phyloP scores from a whole-genome alignment of 2,113 vertebrate genomes.

The Deroptyus accipitrinus region DNA sequence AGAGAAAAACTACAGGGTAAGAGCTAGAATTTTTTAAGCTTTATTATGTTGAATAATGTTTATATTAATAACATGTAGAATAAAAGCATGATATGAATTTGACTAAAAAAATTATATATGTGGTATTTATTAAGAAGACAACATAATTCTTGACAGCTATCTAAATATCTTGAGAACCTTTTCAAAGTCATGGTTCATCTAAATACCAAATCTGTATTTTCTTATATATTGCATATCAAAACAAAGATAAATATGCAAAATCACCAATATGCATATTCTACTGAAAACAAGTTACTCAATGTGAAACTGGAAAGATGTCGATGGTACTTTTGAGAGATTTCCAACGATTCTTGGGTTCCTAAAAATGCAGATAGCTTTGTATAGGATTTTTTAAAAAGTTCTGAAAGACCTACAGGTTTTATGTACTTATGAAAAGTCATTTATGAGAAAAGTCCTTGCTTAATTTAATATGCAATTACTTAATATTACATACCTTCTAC shows the following conservation, averaged over 20 bases:
- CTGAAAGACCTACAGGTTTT: background rate
- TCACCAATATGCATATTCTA: background rate
- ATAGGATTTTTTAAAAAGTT: background rate
- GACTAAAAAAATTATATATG: conserved; percentile 35
- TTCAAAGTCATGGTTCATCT: conserved; percentile 31
- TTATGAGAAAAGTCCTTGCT: background rate
- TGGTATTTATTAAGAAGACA: conserved; percentile 66
- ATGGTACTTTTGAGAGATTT: background rate
- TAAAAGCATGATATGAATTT: conserved; percentile 37
- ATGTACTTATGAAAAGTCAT: background rate
- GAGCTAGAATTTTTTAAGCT: conserved; percentile 23
- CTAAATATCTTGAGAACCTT: conserved; percentile 26
- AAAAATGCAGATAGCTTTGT: background rate
- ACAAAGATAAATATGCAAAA: conserved; percentile 30
- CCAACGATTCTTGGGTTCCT: background rate
- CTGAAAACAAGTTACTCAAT: background rate
- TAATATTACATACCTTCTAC: background rate
- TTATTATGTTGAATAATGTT: conserved; percentile 1
- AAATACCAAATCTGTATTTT: conserved; percentile 56
- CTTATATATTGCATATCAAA: conserved; percentile 55
- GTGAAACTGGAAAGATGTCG: background rate
- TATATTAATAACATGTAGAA: conserved; percentile 26
- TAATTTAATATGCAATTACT: background rate
- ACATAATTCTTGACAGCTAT: conserved; percentile 50
- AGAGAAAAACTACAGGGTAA: background rate